Evolutionary conservation across 1,140 invertebrate species (phyloP), one percentile per base, ranked within the genome.

Genomic region (Ericerus pela): DNA sequence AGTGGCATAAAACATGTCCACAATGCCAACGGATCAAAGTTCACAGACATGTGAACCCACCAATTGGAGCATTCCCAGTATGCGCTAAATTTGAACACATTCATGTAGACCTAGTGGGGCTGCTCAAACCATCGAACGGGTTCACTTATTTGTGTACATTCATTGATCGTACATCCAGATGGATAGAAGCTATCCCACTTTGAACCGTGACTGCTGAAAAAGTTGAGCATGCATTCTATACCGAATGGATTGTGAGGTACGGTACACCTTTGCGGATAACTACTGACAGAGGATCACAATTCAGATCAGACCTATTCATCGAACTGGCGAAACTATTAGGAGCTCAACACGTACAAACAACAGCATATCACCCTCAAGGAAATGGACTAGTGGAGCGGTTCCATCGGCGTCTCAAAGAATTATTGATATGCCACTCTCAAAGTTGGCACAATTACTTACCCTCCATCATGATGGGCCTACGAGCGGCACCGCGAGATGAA

Each of bases 101-200:
- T 0, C 71, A 77, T 60, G 59, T 77, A 0, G 75, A 77, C 61
- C 62, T 77, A 0, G 61, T 74, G 10, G 67, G 65, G 11, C 64
- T 63, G 16, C 52, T 69, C 12, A 62, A 65, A 14, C 31, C 55
- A 26, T 62, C 60, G 1, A n/a, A 56, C 18, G 58, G 59, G 10
- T 61, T 30, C 53, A 58, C 62, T 5, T 67, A 66, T 51, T 62
- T 54, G n/a, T 59, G 67, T 8, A 67, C 63, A 2, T 62, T 63
- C 38, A 58, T 69, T 0, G 68, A 69, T 47, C 33, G 65, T 11
- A 64, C 59, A 33, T 37, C 67, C 18, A 62, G 65, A 26, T 70
- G 67, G 67, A 62, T 65, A 38, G 66, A 68, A 59, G 68, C 62
- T 1, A 41, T 54, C 3, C 60, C 60, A 10, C 16, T 59, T n/a